A percentile compares a stretch with the other conserved stretches of the same genome.
These are phyloP conservation scores for Drosophila mayri DNA, from an alignment of 1,140 invertebrate species.

Conservation along the genomic window DNA sequence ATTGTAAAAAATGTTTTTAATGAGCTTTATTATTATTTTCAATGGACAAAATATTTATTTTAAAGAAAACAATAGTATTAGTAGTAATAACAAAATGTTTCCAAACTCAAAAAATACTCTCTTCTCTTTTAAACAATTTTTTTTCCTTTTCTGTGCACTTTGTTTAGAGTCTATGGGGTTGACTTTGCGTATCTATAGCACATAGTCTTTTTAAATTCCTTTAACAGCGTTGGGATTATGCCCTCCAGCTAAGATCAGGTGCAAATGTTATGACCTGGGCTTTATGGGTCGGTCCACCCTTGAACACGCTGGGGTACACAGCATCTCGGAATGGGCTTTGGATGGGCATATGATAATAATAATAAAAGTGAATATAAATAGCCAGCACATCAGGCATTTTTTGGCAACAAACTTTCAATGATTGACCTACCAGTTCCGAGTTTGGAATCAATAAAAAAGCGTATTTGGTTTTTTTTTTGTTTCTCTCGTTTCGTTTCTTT, in stretches of 20 bases:
- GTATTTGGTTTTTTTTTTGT: conserved; percentile 25
- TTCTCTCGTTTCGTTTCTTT: conserved; percentile 45
- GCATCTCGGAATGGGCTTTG: conserved; percentile 2
- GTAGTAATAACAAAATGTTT: background rate
- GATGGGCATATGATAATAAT: conserved; percentile 23
- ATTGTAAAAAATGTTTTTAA: background rate
- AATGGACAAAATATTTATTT: background rate
- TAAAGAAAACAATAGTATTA: background rate
- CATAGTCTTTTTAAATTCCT: conserved; percentile 2
- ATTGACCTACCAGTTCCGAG: conserved; percentile 49
- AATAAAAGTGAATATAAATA: conserved; percentile 22
- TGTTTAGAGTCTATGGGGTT: background rate
- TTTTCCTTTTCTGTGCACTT: background rate
- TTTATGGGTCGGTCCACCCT: conserved; percentile 20
- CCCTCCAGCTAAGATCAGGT: conserved; percentile 17
- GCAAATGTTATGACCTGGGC: background rate
- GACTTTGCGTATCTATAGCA: conserved; percentile 3
- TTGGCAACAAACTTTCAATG: conserved; percentile 40
- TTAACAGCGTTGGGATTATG: too few species aligned
- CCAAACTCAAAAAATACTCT: background rate
- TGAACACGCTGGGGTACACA: conserved; percentile 11
- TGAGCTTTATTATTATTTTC: background rate
- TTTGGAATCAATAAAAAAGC: conserved; percentile 53
- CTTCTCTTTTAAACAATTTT: background rate
- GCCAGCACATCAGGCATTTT: conserved; percentile 29